Evolutionary conservation across 2,113 vertebrate species (phyloP).

Genomic region (Thalassoma bifasciatum): DNA sequence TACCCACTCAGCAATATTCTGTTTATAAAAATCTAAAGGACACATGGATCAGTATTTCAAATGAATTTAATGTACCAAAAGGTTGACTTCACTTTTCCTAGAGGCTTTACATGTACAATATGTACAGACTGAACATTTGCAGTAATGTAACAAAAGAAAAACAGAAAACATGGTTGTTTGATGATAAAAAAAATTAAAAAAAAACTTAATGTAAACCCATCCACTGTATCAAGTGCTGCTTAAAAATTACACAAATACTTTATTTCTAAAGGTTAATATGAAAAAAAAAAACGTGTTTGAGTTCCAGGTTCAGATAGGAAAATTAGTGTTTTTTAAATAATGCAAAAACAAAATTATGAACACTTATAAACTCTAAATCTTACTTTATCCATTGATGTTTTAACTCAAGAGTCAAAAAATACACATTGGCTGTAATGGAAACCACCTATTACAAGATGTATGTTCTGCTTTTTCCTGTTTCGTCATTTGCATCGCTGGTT

Average conservation of each 20-base stretch:
- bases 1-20: not conserved
- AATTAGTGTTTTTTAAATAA: not conserved
- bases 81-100: slow-evolving; percentile 57
- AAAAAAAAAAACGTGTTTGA: not conserved
- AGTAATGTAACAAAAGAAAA: slow-evolving; percentile 58
- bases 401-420: not conserved
- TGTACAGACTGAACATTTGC: slow-evolving; percentile 67
- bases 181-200: slow-evolving; percentile 45
- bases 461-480: too few species aligned
- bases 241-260: slow-evolving; percentile 37
- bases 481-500: too few species aligned
- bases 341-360: slow-evolving; percentile 5
- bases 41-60: slow-evolving; percentile 59
- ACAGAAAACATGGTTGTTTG: slow-evolving; percentile 31
- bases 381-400: not conserved
- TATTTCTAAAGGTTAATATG: not conserved
- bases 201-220: slow-evolving; percentile 55
- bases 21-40: not conserved
- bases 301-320: slow-evolving; percentile 2
- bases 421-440: too few species aligned
- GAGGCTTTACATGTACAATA: slow-evolving; percentile 70
- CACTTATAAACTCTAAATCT: not conserved
- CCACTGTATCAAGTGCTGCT: slow-evolving; percentile 32
- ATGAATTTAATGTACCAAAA: slow-evolving; percentile 74
- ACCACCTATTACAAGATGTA: too few species aligned